Base-by-base conservation (phyloP, 2,888 invertebrate species). In the Rhingia campestris region DNA sequence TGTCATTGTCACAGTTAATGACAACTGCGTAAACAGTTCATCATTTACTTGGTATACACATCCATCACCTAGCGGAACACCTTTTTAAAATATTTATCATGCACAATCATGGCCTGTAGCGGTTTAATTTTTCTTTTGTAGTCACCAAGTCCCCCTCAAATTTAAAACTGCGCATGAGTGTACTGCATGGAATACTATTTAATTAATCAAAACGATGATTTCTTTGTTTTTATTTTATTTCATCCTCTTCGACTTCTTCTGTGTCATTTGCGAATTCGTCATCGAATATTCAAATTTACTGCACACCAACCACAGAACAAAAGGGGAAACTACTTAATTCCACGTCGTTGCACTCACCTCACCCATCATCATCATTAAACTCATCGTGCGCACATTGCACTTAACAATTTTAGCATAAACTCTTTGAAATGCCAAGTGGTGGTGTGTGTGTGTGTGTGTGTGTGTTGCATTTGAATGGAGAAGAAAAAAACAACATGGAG, bases 241-340 rank as follows among this genome's bases (percentile, higher is more conserved):
- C 22, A 22, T 2, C 22, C 22, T 22, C 41, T 32, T 54, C 49
- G 43, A 66, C 30, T n/a, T 49, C 47, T 45, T 37, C 37, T 47
- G 14, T 58, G 64, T 41, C 30, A 58, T 70, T 81, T 47, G 66
- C 41, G 14, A 69, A 56, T 67, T 56, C 43, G 35, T 69, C 63
- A 81, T 75, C 70, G 59, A 72, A 76, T 81, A 81, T 81, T 70
- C 35, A 76, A 70, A 75, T 74, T 51, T 35, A 22, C 59, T 63
- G 7, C 10, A 75, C 39, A 14, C 47, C 14, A n/a, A n/a, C 47
- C 14, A 9, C 22, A 30, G 39, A 66, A 73, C 39, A 51, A 59
- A 53, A 66, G 53, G 66, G 72, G 66, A 73, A 79, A 73, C 53
- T 66, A 72, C 59, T 72, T 41, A n/a, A 75, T 81, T 75, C 69